A percentile compares a stretch with the other conserved stretches of the same genome.
These are phyloP conservation scores for Rhimphoctona megacephalus DNA, from an alignment of 2,888 invertebrate genomes.

Conservation along the genomic window DNA sequence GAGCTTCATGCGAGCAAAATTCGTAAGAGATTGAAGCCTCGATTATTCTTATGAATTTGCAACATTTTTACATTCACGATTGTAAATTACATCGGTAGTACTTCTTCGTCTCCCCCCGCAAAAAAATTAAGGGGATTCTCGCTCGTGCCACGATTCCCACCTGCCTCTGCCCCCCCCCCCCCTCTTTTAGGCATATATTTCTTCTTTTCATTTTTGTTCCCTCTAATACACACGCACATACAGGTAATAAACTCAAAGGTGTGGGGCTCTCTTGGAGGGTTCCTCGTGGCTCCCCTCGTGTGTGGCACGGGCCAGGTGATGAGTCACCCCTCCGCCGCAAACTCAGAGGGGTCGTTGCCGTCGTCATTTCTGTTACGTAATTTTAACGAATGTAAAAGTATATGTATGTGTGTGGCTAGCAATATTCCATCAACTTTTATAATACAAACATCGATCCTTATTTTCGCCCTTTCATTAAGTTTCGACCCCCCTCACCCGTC, in stretches of 20 bases:
- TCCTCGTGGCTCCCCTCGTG: conserved; percentile 31
- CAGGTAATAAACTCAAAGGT: conserved; percentile 43
- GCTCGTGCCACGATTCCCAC: conserved; percentile 64
- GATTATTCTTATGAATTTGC: not conserved
- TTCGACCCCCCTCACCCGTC: not conserved
- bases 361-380: conserved; percentile 63
- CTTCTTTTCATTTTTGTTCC: conserved; percentile 24
- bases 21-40: too few species aligned
- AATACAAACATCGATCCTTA: conserved; percentile 52
- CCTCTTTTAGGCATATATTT: conserved; percentile 38
- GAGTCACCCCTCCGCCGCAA: conserved; percentile 80
- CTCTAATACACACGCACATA: conserved; percentile 9
- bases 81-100: conserved; percentile 51
- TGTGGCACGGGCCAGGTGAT: conserved; percentile 81
- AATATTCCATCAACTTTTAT: conserved; percentile 40
- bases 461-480: conserved; percentile 49
- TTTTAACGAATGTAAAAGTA: conserved; percentile 65
- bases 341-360: conserved; percentile 20
- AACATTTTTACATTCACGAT: not conserved
- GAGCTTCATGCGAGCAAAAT: too few species aligned
- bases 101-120: conserved; percentile 13
- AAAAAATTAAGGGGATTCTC: conserved; percentile 28
- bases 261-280: conserved; percentile 44
- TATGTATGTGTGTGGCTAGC: conserved; percentile 26
- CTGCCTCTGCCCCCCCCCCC: conserved; percentile 46